Conservation (phyloP, 2,797 vertebrate species). For the Poeciliopsis turneri region DNA sequence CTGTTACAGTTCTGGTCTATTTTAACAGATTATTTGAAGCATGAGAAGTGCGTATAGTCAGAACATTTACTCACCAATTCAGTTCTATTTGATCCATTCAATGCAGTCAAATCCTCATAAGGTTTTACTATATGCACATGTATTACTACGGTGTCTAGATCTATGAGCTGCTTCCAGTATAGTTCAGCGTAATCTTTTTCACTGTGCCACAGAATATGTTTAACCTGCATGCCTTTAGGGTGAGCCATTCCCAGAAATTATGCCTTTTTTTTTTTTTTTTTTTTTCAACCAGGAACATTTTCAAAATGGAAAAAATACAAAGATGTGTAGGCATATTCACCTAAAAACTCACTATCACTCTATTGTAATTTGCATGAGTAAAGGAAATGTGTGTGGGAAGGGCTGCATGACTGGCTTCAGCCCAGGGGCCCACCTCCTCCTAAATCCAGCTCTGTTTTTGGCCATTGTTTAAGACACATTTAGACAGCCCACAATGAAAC, state of each 20-base stretch:
- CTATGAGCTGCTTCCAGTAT: background rate
- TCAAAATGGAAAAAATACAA: background rate
- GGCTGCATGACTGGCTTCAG: background rate
- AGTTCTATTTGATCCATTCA: background rate
- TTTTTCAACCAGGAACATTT: background rate
- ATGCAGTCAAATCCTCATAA: background rate
- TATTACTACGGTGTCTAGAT: background rate
- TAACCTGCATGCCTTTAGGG: background rate
- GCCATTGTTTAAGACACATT: background rate
- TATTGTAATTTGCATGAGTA: background rate
- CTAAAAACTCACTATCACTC: background rate
- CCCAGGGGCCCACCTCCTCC: background rate
- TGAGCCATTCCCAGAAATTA: background rate
- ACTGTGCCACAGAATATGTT: background rate
- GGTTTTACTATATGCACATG: background rate
- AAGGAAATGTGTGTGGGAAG: conserved; percentile 3
- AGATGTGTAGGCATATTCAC: background rate
- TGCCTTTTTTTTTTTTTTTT: background rate
- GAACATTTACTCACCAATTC: background rate
- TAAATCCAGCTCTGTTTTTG: conserved; percentile 3
- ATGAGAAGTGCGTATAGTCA: background rate
- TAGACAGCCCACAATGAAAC: background rate
- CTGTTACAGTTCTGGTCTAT: background rate
- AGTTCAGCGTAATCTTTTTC: background rate
- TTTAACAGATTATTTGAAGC: background rate